Percentiles rank a stretch among this genome's conserved stretches.
Evolutionary conservation across 2,888 invertebrate species (phyloP).

Genomic region (Sialis lutaria): DNA sequence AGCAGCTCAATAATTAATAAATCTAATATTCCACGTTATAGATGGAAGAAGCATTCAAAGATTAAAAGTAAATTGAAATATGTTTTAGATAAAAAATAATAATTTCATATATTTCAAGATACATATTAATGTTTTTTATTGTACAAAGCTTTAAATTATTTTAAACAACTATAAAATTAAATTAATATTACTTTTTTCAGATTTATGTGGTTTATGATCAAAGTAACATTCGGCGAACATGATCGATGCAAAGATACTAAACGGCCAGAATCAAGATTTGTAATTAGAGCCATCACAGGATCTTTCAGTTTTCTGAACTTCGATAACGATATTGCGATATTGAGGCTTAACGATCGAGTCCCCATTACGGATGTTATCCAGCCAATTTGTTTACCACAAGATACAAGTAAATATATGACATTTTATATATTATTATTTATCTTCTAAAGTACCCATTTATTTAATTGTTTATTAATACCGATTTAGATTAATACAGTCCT

Average conservation of each 20-base stretch:
- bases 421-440: neutral
- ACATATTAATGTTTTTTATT: no score
- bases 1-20: no score
- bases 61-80: no score
- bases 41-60: no score
- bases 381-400: conserved; percentile 65
- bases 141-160: neutral
- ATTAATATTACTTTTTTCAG: conserved; percentile 29
- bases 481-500: no score
- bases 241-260: conserved; percentile 59
- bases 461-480: no score
- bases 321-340: conserved; percentile 72
- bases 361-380: conserved; percentile 61
- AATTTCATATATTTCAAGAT: no score
- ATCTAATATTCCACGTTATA: no score
- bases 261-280: conserved; percentile 62
- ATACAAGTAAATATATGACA: conserved; percentile 32
- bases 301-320: conserved; percentile 75
- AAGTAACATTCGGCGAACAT: conserved; percentile 75
- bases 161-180: neutral
- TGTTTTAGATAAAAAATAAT: no score
- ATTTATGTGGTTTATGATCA: conserved; percentile 88
- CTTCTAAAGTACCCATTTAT: neutral
- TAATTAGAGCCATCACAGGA: conserved; percentile 56
- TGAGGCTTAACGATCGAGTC: conserved; percentile 65